Evolutionary conservation across 2,113 vertebrate species (phyloP).

Genomic region (rat (Rattus norvegicus)): DNA sequence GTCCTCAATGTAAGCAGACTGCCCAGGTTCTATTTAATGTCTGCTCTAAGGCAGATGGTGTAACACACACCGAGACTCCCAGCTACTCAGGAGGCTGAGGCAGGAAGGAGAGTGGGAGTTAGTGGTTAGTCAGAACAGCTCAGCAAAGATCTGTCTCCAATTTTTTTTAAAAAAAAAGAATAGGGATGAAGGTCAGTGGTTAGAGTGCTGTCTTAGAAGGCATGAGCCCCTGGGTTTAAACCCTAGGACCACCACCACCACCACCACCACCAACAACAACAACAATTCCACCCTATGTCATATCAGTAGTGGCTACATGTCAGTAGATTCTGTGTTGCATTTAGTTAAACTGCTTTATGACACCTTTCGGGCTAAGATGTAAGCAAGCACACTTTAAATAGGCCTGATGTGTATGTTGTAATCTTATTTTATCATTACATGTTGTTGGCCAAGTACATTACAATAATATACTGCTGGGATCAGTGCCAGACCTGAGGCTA

Average conservation of each 20-base stretch:
- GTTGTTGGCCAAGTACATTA: slow-evolving; percentile 59
- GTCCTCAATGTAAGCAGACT: not conserved
- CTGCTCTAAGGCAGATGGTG: too few species aligned
- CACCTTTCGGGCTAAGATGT: slow-evolving; percentile 61
- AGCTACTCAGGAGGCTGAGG: not conserved
- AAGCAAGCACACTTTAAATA: slow-evolving; percentile 48
- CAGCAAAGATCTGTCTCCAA: not conserved
- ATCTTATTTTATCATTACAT: slow-evolving; percentile 65
- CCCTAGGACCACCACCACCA: not conserved
- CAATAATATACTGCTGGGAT: slow-evolving; percentile 60
- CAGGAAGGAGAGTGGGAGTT: too few species aligned
- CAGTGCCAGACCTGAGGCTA: slow-evolving; percentile 56
- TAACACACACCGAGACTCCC: not conserved
- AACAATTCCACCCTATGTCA: not conserved
- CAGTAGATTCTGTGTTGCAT: slow-evolving; percentile 40
- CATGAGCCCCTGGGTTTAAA: too few species aligned
- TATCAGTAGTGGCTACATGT: not conserved
- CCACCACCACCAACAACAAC: rapidly evolving
- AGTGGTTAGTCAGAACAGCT: too few species aligned
- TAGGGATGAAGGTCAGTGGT: not conserved
- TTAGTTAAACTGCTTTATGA: slow-evolving; percentile 45
- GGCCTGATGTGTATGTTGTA: slow-evolving; percentile 9
- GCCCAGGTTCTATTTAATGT: not conserved
- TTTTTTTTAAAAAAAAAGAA: not conserved
- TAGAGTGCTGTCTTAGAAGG: too few species aligned